These are phyloP conservation scores for Ceratosolen solmsi DNA, from an alignment of 1,140 invertebrate species.

Conservation along the genomic window DNA sequence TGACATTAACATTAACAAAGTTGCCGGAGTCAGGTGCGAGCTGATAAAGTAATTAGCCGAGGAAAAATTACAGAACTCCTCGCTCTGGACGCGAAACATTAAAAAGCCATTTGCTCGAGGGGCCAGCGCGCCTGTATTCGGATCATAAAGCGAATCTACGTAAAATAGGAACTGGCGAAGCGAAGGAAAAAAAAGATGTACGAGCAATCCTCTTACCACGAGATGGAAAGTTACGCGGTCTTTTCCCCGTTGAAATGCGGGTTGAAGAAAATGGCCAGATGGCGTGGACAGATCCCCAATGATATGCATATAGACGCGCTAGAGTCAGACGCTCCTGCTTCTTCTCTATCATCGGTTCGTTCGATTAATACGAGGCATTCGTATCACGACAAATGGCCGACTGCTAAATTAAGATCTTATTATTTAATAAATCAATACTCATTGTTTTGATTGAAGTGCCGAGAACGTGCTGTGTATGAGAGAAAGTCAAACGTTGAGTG, in stretches of 20 bases:
- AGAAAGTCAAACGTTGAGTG: too few relatives aligned
- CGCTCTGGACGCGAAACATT: constrained; percentile 15
- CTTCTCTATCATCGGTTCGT: too few relatives aligned
- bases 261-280: constrained; percentile 25
- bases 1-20: constrained; percentile 22
- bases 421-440: too few relatives aligned
- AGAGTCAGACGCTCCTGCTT: too few relatives aligned
- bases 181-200: background rate
- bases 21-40: background rate
- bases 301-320: too few relatives aligned
- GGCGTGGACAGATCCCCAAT: constrained; percentile 2
- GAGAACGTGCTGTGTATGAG: too few relatives aligned
- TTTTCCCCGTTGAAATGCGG: constrained; percentile 4
- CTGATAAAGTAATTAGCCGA: constrained; percentile 47
- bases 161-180: too few relatives aligned
- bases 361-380: too few relatives aligned
- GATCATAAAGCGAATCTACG: background rate
- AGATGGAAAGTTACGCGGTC: too few relatives aligned
- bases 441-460: too few relatives aligned
- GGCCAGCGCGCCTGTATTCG: background rate
- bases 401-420: too few relatives aligned
- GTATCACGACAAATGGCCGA: too few relatives aligned
- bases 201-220: constrained; percentile 29
- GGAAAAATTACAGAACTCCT: constrained; percentile 25
- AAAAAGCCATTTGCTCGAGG: constrained; percentile 45